Evolutionary conservation across 92 coral and sea anemone genomes (phyloP).

Genomic region (Bergia puertoricense): DNA sequence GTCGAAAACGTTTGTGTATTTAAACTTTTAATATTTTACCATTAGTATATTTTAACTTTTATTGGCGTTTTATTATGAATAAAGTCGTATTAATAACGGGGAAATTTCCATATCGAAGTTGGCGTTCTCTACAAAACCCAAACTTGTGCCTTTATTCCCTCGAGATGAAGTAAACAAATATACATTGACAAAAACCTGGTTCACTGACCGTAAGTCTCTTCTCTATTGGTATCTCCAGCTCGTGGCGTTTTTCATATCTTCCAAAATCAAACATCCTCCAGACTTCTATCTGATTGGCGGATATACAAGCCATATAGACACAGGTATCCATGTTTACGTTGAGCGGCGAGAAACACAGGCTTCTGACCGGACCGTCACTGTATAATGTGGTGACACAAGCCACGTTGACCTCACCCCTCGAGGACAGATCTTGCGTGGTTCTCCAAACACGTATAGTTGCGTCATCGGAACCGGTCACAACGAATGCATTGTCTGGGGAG

Average conservation of each 20-base stretch:
- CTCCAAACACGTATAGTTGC: conserved; percentile 76
- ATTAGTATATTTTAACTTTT: too few species aligned
- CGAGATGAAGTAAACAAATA: not conserved
- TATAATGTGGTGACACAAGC: conserved; percentile 55
- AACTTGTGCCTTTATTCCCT: too few species aligned
- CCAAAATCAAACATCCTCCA: conserved; percentile 64
- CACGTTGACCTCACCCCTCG: conserved; percentile 45
- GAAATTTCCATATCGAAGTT: too few species aligned
- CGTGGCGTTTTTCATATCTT: not conserved
- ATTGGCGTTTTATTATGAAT: too few species aligned
- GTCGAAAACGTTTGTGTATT: too few species aligned
- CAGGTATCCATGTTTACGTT: conserved; percentile 30
- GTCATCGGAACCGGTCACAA: conserved; percentile 87
- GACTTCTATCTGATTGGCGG: conserved; percentile 73
- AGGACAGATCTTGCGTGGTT: not conserved
- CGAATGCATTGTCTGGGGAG: conserved; percentile 61
- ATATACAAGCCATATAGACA: conserved; percentile 60
- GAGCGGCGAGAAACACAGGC: conserved; percentile 63
- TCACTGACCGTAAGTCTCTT: conserved; percentile 38
- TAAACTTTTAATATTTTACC: too few species aligned
- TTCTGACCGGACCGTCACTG: conserved; percentile 67
- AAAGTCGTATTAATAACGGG: too few species aligned
- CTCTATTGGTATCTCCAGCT: conserved; percentile 17
- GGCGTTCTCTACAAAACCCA: too few species aligned
- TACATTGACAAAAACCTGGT: not conserved